Evolutionary conservation across 2,888 invertebrate species (phyloP).

Genomic region (Aspidapion aeneum): DNA sequence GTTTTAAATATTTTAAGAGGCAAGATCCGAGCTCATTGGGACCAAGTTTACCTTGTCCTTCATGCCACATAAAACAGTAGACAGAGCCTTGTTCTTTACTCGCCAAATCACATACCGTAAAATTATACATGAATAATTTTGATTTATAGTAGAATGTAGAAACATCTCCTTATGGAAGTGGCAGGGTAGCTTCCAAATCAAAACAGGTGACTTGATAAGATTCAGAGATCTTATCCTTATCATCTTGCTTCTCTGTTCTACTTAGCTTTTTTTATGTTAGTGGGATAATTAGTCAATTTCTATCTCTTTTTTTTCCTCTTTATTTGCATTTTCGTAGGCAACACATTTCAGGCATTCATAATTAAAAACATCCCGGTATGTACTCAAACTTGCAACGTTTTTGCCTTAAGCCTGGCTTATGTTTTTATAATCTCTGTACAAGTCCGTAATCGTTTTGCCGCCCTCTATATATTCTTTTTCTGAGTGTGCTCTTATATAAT

Average conservation of each 20-base stretch:
- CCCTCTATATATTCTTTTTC: slow-evolving; percentile 19
- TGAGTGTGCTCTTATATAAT: slow-evolving; percentile 17
- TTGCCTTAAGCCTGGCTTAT: slow-evolving; percentile 3
- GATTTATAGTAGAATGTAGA: slow-evolving; percentile 22
- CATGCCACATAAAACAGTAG: slow-evolving; percentile 20
- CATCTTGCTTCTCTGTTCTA: slow-evolving; percentile 12
- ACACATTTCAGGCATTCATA: no score
- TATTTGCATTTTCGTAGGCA: slow-evolving; percentile 9
- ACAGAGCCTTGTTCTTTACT: slow-evolving; percentile 16
- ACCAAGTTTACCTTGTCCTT: slow-evolving; percentile 32
- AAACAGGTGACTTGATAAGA: slow-evolving; percentile 19
- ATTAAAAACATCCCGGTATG: slow-evolving; percentile 13
- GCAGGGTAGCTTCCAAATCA: slow-evolving; percentile 31
- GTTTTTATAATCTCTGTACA: slow-evolving; percentile 16
- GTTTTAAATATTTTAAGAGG: slow-evolving; percentile 12
- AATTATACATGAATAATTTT: slow-evolving; percentile 17
- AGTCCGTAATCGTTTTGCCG: slow-evolving; percentile 16
- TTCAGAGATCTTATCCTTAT: slow-evolving; percentile 6
- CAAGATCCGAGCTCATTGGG: slow-evolving; percentile 14
- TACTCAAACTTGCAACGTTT: slow-evolving; percentile 5
- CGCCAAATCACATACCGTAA: slow-evolving; percentile 15
- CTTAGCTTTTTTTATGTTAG: slow-evolving; percentile 13
- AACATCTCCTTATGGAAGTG: slow-evolving; percentile 29
- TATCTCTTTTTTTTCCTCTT: slow-evolving; percentile 16
- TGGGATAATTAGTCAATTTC: no score